Conservation (phyloP, 2,888 invertebrate species). For the Drosophila koepferae region DNA sequence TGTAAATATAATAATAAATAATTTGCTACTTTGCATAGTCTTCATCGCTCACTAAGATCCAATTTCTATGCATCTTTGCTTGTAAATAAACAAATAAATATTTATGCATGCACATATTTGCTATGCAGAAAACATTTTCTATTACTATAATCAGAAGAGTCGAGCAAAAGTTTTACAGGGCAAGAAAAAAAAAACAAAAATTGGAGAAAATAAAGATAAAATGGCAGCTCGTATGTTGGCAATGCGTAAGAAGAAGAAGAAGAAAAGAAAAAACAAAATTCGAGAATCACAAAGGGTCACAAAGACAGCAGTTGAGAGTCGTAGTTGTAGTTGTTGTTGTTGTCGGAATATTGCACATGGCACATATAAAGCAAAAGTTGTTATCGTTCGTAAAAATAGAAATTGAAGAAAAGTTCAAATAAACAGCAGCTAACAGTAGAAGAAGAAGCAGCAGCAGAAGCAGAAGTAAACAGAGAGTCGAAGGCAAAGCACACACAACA, state of each 20-base stretch:
- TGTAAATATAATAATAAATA: not conserved
- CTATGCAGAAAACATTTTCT: conserved; percentile 10
- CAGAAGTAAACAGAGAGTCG: conserved; percentile 27
- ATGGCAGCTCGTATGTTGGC: not conserved
- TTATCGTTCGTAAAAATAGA: conserved; percentile 73
- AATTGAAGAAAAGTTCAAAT: conserved; percentile 73
- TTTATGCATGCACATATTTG: conserved; percentile 1
- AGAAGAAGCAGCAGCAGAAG: too few relatives aligned
- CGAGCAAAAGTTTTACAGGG: conserved; percentile 28
- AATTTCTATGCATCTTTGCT: conserved; percentile 55
- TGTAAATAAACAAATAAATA: conserved; percentile 12
- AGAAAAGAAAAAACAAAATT: not conserved
- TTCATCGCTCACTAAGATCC: conserved; percentile 29
- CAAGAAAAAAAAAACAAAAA: conserved; percentile 6
- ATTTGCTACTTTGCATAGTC: not conserved
- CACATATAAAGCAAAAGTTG: conserved; percentile 47
- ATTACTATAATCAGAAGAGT: conserved; percentile 35
- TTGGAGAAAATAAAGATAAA: conserved; percentile 4
- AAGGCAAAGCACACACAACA: conserved; percentile 28
- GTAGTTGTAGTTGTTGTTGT: conserved; percentile 8
- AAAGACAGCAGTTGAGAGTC: conserved; percentile 24
- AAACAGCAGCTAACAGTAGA: conserved; percentile 47
- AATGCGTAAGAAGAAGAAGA: conserved; percentile 2
- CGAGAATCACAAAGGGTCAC: conserved; percentile 22
- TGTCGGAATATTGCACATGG: conserved; percentile 64